Base-by-base conservation (phyloP, 1,140 invertebrate species). In the Rhagoletis pomonella region DNA sequence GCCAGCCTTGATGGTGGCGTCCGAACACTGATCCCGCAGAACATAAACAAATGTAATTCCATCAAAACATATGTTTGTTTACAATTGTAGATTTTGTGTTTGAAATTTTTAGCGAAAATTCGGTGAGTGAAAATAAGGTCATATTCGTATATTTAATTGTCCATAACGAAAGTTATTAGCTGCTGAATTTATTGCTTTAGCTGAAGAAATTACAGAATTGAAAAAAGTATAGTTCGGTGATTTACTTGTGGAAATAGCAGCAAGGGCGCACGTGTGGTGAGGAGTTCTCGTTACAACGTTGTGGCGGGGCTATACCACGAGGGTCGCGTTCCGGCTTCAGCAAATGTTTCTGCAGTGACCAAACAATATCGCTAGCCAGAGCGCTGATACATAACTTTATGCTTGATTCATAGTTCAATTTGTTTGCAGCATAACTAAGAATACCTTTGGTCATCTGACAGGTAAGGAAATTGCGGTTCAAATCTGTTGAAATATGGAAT, bases 321-420 rank as follows among this genome's bases (percentile, higher is more conserved):
- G 91, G 91, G 86, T 91, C 89, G 1, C 87, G 58, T 58, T 89
- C 89, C 1, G 90, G 90, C 84, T 91, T 91, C 4, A 92, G 88
- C 59, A 92, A 19, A 7, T 84, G 50, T 12, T 87, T 88, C 73
- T 92, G 91, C 62, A 92, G 58, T n/a, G 88, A 90, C 88, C 88
- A 91, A 67, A 92, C 89, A 6, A 90, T 87, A 85, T 92, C 89
- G 42, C 89, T 89, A 29, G 91, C 86, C 19, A 92, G 29, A 2
- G 90, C 91, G 87, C 89, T 92, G 1, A 91, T 89, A 10, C 90
- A 89, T 58, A 92, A 87, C 86, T 88, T 90, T 0, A 92, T 59
- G 17, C 89, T 87, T 0, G 91, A 87, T 59, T 91, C 88, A 14
- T 90, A 92, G 84, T 92, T 91, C 0, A 91, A 88, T 1, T 89